Conservation (phyloP, 2,797 vertebrate genomes). For the Muscicapa comitata region DNA sequence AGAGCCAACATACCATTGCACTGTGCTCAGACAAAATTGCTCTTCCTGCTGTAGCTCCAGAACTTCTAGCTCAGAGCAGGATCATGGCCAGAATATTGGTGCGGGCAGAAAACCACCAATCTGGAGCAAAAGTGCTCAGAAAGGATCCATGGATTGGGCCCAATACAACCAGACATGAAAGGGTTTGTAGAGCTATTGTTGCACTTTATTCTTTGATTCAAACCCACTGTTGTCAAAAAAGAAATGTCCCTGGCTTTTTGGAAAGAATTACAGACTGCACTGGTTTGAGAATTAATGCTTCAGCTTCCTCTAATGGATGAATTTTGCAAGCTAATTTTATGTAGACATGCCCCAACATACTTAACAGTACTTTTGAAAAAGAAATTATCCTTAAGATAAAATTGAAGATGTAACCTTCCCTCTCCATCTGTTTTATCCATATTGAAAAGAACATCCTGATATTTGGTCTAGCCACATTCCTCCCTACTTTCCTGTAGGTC, state of each 20-base stretch:
- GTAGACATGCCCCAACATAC: accelerated
- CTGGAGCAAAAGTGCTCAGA: not conserved
- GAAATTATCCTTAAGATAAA: not conserved
- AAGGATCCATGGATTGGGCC: accelerated
- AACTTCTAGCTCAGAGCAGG: not conserved
- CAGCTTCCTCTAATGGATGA: not conserved
- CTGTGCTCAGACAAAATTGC: not conserved
- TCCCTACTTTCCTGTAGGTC: not conserved
- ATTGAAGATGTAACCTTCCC: not conserved
- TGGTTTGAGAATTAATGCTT: not conserved
- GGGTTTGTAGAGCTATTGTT: not conserved
- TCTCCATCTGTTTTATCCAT: not conserved
- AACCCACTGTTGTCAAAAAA: not conserved
- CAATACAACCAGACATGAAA: not conserved
- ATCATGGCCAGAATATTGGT: not conserved
- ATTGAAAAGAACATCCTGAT: not conserved
- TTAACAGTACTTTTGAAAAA: not conserved
- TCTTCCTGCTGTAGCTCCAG: not conserved
- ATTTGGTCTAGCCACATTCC: not conserved
- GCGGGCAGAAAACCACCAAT: accelerated
- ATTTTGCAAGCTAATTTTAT: not conserved
- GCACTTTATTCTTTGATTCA: not conserved
- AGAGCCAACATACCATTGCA: not conserved
- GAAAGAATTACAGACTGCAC: not conserved
- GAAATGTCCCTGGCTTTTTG: not conserved